A percentile compares a stretch with the other conserved stretches of the same genome.
phyloP scores from a whole-genome alignment of 2,113 vertebrate species.

The Micronycteris hirsuta region DNA sequence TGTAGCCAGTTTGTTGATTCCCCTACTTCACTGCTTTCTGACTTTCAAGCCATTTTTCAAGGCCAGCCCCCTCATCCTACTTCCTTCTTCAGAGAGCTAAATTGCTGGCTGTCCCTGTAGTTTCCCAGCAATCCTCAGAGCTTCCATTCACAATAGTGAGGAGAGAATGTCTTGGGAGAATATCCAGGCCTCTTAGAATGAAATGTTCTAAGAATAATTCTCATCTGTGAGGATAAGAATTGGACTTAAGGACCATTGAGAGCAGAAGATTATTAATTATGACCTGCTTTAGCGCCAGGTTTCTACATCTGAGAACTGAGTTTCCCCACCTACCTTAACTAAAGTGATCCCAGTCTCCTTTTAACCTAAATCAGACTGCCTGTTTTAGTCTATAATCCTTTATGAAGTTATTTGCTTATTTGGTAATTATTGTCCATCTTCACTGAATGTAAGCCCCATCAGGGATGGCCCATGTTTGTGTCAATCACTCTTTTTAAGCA shows the following conservation, averaged over 20 bases:
- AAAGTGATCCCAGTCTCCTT: background rate
- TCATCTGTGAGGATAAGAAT: background rate
- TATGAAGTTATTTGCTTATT: background rate
- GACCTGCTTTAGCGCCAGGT: background rate
- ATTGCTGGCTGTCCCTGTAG: background rate
- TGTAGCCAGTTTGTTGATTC: background rate
- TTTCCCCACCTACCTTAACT: background rate
- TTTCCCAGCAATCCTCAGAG: background rate
- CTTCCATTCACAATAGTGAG: background rate
- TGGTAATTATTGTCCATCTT: background rate
- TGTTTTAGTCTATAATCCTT: background rate
- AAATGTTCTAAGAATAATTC: background rate
- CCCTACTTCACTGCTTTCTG: background rate
- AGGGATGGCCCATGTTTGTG: background rate
- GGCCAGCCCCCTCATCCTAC: background rate
- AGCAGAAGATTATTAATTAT: background rate
- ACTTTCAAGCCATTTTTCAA: background rate
- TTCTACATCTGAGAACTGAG: background rate
- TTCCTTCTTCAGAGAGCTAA: background rate
- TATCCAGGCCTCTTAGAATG: background rate
- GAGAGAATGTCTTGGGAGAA: background rate
- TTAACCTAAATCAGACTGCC: background rate
- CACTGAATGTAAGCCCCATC: background rate
- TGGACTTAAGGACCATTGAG: background rate
- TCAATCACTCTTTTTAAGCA: background rate